Conservation (phyloP, 2,113 vertebrate species). For the Abramis brama region DNA sequence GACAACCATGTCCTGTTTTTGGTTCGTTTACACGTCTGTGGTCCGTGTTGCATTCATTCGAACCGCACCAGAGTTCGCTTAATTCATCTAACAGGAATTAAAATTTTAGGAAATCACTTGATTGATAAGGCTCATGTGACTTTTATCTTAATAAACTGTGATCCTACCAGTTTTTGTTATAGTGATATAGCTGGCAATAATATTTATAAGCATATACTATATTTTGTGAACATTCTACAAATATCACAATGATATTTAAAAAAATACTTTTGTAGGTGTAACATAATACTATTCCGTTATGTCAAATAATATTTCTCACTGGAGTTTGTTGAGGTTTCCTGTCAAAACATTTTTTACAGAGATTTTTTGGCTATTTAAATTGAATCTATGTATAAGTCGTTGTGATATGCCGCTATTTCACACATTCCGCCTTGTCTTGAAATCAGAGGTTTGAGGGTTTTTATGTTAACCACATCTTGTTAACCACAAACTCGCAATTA, state of each 20-base stretch:
- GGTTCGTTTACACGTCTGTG: too few relatives aligned
- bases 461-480: conserved; percentile 15
- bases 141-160: neutral
- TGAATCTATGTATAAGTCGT: neutral
- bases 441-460: conserved; percentile 12
- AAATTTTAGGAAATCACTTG: neutral
- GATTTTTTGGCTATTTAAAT: neutral
- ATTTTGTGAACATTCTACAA: neutral
- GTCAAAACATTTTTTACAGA: neutral
- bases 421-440: neutral
- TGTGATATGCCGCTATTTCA: neutral
- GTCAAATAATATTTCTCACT: neutral
- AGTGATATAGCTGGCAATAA: too few relatives aligned
- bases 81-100: neutral
- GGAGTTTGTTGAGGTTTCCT: neutral
- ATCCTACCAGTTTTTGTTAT: neutral
- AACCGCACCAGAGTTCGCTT: too few relatives aligned
- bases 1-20: too few relatives aligned
- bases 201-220: neutral
- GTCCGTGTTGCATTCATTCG: too few relatives aligned
- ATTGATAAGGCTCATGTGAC: neutral
- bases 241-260: neutral
- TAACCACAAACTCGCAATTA: conserved; percentile 28
- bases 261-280: neutral
- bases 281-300: neutral